Evolutionary conservation across 1,140 invertebrate genomes (phyloP), one percentile per base, ranked within the genome.

Genomic region (Drosophila repleta): DNA sequence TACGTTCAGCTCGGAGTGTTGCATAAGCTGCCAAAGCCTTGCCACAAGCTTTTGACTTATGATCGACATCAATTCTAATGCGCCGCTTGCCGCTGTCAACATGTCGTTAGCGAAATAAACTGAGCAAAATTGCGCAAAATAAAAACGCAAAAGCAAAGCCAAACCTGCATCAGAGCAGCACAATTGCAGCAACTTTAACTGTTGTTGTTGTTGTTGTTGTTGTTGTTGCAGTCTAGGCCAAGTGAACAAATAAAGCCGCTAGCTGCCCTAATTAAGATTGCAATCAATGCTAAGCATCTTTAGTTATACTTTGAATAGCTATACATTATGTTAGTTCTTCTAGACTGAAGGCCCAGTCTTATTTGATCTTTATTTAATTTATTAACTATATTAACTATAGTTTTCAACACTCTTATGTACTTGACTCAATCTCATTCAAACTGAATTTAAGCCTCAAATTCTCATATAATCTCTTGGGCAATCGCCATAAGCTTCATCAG

Each of bases 51-150:
- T 57, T 88, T 88, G 83, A 88, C 84, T 88, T 88, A 88, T 88
- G 83, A 88, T 88, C 83, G 79, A 88, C 83, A 88, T 88, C 84
- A 88, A 88, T 88, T 88, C 76, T 76, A 88, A 88, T 83, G 76
- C 66, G 56, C 76, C 76, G 83, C 83, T 77, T 88, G 78, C 83
- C 77, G 79, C 83, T 88, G 83, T 88, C 83, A 88, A 81, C 83
- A 82, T 88, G 83, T 88, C 84, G 83, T 88, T 88, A 88, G 79
- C 84, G 39, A 15, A 15, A 82, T 53, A 49, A 46, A 73, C 37
- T 41, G 41, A 53, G 52, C 37, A 69, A 62, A 60, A 58, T 68
- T 41, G 41, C 51, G 52, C 37, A 69, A 62, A 60, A 58, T 61
- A 48, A 57, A 58, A 72, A 29, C n/a, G n/a, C n/a, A n/a, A n/a